phyloP scores from a whole-genome alignment of 2,888 invertebrate genomes.

The Eristalinus aeneus region DNA sequence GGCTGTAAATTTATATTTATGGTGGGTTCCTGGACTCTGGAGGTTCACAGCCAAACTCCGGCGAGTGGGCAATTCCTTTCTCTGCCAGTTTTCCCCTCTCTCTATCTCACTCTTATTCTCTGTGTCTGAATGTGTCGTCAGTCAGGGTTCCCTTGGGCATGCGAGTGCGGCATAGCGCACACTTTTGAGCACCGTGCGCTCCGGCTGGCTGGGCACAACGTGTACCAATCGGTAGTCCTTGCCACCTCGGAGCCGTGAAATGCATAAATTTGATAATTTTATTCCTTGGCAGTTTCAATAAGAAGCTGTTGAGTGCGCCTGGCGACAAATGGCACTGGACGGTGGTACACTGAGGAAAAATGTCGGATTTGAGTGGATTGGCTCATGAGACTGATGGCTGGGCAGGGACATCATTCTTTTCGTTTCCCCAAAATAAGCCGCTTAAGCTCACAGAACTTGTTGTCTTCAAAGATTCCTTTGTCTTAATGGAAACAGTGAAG shows the following conservation, averaged over 20 bases:
- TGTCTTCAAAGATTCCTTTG: no score
- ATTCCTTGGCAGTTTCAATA: slow-evolving; percentile 60
- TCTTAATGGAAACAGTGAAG: no score
- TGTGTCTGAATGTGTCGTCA: background rate
- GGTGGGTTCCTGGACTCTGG: slow-evolving; percentile 54
- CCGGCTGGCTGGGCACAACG: background rate
- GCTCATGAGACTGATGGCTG: no score
- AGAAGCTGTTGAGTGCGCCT: slow-evolving; percentile 51
- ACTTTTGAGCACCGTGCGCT: background rate
- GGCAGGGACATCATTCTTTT: no score
- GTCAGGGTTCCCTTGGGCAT: slow-evolving; percentile 47
- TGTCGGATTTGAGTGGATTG: no score
- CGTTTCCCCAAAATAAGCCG: no score
- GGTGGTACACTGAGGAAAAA: slow-evolving; percentile 40
- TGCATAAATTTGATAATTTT: slow-evolving; percentile 67
- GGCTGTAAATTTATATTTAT: slow-evolving; percentile 69
- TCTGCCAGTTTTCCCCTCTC: background rate
- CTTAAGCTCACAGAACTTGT: no score
- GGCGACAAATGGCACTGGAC: slow-evolving; percentile 53
- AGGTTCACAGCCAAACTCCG: slow-evolving; percentile 16
- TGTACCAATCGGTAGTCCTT: slow-evolving; percentile 65
- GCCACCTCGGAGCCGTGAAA: slow-evolving; percentile 64
- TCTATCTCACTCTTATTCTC: background rate
- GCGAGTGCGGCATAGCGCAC: slow-evolving; percentile 29
- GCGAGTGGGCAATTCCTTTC: slow-evolving; percentile 60